phyloP scores from a whole-genome alignment of 2,797 vertebrate genomes.

The Stomatorhinus walkeri region DNA sequence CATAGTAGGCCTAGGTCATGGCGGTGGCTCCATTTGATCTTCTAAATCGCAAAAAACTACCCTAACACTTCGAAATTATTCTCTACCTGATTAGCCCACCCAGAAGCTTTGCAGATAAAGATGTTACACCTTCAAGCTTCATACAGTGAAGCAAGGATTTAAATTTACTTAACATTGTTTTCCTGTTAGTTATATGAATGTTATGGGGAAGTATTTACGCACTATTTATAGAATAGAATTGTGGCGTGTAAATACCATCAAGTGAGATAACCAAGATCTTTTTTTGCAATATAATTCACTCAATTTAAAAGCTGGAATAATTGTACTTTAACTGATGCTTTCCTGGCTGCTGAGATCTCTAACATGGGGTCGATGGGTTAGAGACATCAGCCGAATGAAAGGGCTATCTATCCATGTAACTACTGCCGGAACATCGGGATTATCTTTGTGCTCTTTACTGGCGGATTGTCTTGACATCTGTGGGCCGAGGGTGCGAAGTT shows the following conservation, averaged over 20 bases:
- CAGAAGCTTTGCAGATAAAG: not conserved
- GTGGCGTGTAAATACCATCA: not conserved
- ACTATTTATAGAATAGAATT: conserved; percentile 12
- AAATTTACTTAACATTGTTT: conserved; percentile 12
- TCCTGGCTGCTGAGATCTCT: not conserved
- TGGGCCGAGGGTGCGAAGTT: not conserved
- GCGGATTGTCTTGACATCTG: not conserved
- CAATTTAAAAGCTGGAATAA: conserved; percentile 15
- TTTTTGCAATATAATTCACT: conserved; percentile 1
- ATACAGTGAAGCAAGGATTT: not conserved
- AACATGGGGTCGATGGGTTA: not conserved
- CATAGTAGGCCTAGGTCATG: not conserved
- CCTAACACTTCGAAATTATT: not conserved
- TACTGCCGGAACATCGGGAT: conserved; percentile 14
- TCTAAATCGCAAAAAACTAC: not conserved
- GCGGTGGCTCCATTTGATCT: not conserved
- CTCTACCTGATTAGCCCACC: too few species aligned
- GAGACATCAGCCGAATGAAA: conserved; percentile 10
- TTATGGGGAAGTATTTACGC: not conserved
- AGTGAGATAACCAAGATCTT: conserved; percentile 14
- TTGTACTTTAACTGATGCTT: conserved; percentile 21
- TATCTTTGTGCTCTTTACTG: not conserved
- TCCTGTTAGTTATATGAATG: not conserved
- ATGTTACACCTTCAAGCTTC: not conserved
- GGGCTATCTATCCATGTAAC: conserved; percentile 8